A percentile compares a stretch with the other conserved stretches of the same genome.
These are phyloP conservation scores for Anoplopoma fimbria DNA, from an alignment of 2,113 vertebrate species.

Conservation along the genomic window DNA sequence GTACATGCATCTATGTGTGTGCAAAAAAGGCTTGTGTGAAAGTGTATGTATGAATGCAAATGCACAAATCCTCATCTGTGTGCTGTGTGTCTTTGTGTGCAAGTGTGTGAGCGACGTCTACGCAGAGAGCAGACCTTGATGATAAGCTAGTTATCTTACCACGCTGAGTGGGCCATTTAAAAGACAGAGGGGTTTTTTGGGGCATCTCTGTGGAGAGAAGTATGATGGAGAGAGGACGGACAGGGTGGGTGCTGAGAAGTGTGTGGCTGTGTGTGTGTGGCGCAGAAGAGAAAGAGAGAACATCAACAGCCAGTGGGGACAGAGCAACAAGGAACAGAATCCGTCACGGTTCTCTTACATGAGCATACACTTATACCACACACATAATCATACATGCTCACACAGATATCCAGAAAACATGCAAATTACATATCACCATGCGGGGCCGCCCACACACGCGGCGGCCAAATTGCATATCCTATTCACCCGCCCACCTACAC, in stretches of 20 bases:
- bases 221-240: slow-evolving; percentile 70
- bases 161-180: slow-evolving; percentile 78
- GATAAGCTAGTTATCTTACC: slow-evolving; percentile 75
- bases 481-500: slow-evolving; percentile 4
- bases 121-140: slow-evolving; percentile 67
- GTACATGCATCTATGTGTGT: slow-evolving; percentile 6
- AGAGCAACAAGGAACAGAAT: slow-evolving; percentile 31
- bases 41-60: slow-evolving; percentile 34
- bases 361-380: neutral
- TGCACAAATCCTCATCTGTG: slow-evolving; percentile 39
- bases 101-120: slow-evolving; percentile 30
- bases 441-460: slow-evolving; percentile 2
- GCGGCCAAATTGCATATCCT: slow-evolving; percentile 13
- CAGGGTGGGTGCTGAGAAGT: slow-evolving; percentile 35
- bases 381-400: slow-evolving; percentile 7
- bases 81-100: slow-evolving; percentile 23
- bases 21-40: neutral
- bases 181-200: slow-evolving; percentile 52
- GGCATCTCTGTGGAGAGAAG: slow-evolving; percentile 56
- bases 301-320: slow-evolving; percentile 59
- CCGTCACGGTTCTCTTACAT: slow-evolving; percentile 22
- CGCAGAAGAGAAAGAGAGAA: slow-evolving; percentile 33
- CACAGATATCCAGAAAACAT: slow-evolving; percentile 16
- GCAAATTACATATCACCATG: slow-evolving; percentile 28
- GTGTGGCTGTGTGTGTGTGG: slow-evolving; percentile 12